Conservation (phyloP, 2,113 vertebrate species). For the Poeciliopsis turrubarensis region DNA sequence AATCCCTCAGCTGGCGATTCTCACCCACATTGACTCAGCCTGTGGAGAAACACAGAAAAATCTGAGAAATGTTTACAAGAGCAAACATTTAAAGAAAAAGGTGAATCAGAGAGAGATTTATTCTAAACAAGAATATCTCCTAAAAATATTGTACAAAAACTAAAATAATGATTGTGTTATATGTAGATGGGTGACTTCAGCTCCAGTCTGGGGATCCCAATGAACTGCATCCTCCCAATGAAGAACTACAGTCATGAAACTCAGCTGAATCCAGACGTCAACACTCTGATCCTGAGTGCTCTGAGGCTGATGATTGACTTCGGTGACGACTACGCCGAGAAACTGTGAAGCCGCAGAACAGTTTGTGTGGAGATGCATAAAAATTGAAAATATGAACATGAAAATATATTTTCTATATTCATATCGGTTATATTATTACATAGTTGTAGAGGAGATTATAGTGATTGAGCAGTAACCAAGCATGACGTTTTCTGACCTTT, state of each 20-base stretch:
- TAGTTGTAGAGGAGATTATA: no score
- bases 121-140: neutral
- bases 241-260: neutral
- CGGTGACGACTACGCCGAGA: neutral
- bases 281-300: neutral
- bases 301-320: neutral
- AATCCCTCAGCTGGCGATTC: constrained; percentile 4
- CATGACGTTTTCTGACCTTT: no score
- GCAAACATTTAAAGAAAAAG: neutral
- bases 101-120: neutral
- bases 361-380: neutral
- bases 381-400: neutral
- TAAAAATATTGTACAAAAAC: neutral
- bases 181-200: constrained; percentile 1
- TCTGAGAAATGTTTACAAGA: neutral
- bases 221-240: constrained; percentile 2
- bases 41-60: neutral
- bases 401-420: no score
- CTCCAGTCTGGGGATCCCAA: neutral
- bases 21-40: neutral
- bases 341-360: neutral
- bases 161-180: neutral
- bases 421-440: no score
- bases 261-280: neutral
- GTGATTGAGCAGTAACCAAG: no score